Evolutionary conservation across 2,888 invertebrate species (phyloP), one percentile per base, ranked within the genome.

Genomic region (Noctua fimbriata): DNA sequence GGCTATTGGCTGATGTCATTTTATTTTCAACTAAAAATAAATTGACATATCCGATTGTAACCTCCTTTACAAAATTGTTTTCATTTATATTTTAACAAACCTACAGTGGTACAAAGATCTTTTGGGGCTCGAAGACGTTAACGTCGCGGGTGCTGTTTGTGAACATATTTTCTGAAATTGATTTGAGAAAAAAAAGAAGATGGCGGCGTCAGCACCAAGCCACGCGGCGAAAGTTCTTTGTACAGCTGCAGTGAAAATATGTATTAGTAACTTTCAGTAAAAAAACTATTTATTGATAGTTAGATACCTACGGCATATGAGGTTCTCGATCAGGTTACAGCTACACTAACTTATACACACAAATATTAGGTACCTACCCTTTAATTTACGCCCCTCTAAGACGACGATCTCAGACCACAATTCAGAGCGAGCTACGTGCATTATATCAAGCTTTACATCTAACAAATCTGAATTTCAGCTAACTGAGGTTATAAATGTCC

Each of bases 401-500:
- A 36, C 18, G 18, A 47, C 2, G 16, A 36, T 24, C 3, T 6
- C 12, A 80, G 2, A 65, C 18, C 47, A 41, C 9, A 79, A 55
- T 14, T 10, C 5, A 24, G 0, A 28, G 24, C 16, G 44, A 41
- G 52, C 41, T 66, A 55, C 73, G 36, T 65, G 49, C 44, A 63
- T 69, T 63, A 28, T n/a, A 63, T 18, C 63, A 63, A 71, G 9
- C 24, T 18, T 73, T 49, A 24, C 2, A 47, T 10, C 47, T 36
- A 24, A 41, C 55, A 41, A 66, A 72, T 41, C 36, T 14, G 14
- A 72, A 81, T 9, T 81, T 24, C 65, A 82, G 18, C 7, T 14
- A 60, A 36, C 18, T 60, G 47, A 32, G 36, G n/a, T 32, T 49
- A 1, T 7, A 28, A 83, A 78, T 32, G 2, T 28, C 1, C 21